These are phyloP conservation scores for Rhysida immarginata DNA, from an alignment of 1,140 invertebrate genomes.

Conservation along the genomic window DNA sequence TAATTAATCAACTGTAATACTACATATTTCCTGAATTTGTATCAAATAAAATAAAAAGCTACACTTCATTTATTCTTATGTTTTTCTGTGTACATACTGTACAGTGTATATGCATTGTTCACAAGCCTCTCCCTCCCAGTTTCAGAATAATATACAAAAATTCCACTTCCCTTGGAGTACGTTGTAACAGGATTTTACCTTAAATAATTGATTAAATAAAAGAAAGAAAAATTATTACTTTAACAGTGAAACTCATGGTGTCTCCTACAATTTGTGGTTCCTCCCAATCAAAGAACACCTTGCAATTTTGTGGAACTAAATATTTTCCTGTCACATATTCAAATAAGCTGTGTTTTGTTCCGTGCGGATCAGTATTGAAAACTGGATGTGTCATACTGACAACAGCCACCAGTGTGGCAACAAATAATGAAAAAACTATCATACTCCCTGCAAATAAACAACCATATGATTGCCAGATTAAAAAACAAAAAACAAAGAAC, in stretches of 20 bases:
- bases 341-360: slow-evolving; percentile 61
- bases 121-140: too few relatives aligned
- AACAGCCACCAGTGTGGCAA: slow-evolving; percentile 9
- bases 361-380: slow-evolving; percentile 14
- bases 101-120: too few relatives aligned
- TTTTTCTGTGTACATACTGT: too few relatives aligned
- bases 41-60: too few relatives aligned
- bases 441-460: slow-evolving; percentile 7
- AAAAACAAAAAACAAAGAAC: not conserved
- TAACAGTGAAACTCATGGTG: slow-evolving; percentile 73
- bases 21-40: too few relatives aligned
- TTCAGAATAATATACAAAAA: too few relatives aligned
- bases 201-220: too few relatives aligned
- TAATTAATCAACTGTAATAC: too few relatives aligned
- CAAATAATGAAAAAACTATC: slow-evolving; percentile 6
- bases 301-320: slow-evolving; percentile 68
- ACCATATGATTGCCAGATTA: too few relatives aligned
- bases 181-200: too few relatives aligned
- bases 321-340: slow-evolving; percentile 86
- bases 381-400: slow-evolving; percentile 5
- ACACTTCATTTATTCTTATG: too few relatives aligned
- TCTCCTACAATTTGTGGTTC: slow-evolving; percentile 73
- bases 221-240: slow-evolving; percentile 39
- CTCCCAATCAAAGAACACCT: slow-evolving; percentile 66
- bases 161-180: too few relatives aligned